These are phyloP conservation scores for Imbricaverruca yamaguchii DNA, from an alignment of 2,888 invertebrate species.

Conservation along the genomic window DNA sequence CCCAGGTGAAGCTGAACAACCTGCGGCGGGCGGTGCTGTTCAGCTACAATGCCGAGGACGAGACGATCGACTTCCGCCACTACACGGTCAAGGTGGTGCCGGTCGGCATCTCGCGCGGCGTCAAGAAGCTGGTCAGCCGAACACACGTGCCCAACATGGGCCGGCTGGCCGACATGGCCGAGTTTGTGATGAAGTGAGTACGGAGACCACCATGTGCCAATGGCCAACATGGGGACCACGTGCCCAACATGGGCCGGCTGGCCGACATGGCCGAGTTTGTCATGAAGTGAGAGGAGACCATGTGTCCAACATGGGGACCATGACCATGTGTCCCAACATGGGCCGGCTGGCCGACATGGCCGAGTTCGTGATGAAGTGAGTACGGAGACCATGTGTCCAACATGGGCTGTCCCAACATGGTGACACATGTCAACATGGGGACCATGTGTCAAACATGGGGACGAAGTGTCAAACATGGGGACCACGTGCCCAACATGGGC, in stretches of 20 bases:
- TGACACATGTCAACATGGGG: too few species aligned
- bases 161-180: slow-evolving; percentile 73
- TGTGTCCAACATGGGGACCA: too few species aligned
- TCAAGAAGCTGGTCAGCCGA: slow-evolving; percentile 81
- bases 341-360: slow-evolving; percentile 73
- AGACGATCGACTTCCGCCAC: slow-evolving; percentile 84
- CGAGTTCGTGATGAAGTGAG: slow-evolving; percentile 58
- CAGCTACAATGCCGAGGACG: slow-evolving; percentile 77
- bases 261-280: slow-evolving; percentile 82
- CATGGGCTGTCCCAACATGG: too few species aligned
- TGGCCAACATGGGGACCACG: too few species aligned
- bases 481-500: too few species aligned
- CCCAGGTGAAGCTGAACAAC: slow-evolving; percentile 71
- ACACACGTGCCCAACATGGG: slow-evolving; percentile 79
- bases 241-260: slow-evolving; percentile 79
- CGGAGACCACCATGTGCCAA: too few species aligned
- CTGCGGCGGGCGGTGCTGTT: slow-evolving; percentile 82
- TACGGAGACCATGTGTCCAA: too few species aligned
- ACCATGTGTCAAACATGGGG: too few species aligned
- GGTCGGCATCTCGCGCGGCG: slow-evolving; percentile 77
- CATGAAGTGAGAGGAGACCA: slow-evolving; percentile 29
- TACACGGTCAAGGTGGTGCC: slow-evolving; percentile 90
- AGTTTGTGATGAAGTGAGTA: slow-evolving; percentile 54
- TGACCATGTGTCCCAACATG: slow-evolving; percentile 89
- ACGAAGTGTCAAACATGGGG: too few species aligned